Evolutionary conservation across 92 coral and sea anemone species (phyloP).

Genomic region (Heteractis magnifica): DNA sequence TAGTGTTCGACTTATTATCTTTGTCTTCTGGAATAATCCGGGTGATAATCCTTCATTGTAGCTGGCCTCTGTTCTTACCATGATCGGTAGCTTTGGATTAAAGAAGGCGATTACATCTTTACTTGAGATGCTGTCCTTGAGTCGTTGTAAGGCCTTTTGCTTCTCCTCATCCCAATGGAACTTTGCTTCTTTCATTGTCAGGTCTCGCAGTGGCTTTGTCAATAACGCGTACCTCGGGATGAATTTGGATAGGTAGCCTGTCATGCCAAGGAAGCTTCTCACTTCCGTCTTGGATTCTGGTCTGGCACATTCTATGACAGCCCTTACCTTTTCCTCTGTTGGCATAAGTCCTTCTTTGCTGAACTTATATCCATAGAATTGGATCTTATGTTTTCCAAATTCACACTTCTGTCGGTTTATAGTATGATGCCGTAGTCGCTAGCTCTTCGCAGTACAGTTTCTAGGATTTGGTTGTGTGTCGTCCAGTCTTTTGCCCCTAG

Average conservation of each 20-base stretch:
- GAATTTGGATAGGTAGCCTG: no score
- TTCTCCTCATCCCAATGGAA: conserved; percentile 46
- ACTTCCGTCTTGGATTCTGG: conserved; percentile 52
- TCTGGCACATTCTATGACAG: no score
- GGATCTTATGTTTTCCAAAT: no score
- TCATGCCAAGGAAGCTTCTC: conserved; percentile 48
- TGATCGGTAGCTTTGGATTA: no score
- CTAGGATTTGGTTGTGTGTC: no score
- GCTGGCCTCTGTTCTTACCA: conserved; percentile 57
- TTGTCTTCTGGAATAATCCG: conserved; percentile 51
- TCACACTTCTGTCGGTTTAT: no score
- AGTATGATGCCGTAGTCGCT: no score
- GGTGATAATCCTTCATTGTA: conserved; percentile 53
- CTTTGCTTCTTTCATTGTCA: conserved; percentile 56
- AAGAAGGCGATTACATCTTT: no score
- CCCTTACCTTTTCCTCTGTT: conserved; percentile 43
- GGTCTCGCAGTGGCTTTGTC: conserved; percentile 36
- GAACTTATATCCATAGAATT: no score
- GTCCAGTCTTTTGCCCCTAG: no score
- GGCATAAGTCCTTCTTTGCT: conserved; percentile 37
- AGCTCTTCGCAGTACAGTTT: no score
- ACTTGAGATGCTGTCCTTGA: conserved; percentile 47
- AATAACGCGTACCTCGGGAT: conserved; percentile 55
- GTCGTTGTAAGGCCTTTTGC: conserved; percentile 28
- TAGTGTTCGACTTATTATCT: conserved; percentile 32